These are phyloP conservation scores for Channallabes apus DNA, from an alignment of 2,797 vertebrate species.

Conservation along the genomic window DNA sequence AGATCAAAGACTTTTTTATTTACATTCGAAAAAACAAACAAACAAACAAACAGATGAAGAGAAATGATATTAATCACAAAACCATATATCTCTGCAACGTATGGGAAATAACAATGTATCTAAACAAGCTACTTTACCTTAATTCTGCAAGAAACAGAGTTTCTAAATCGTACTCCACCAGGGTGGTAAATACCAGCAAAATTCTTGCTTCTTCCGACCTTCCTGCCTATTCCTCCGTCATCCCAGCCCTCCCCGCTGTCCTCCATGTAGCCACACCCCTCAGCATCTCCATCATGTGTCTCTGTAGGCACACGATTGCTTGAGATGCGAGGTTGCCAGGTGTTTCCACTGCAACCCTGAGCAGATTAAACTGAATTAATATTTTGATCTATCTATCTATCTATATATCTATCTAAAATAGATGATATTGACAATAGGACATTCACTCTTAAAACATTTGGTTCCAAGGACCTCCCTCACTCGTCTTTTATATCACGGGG, in stretches of 20 bases:
- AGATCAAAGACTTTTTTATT: background rate
- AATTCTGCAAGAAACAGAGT: background rate
- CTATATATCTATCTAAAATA: background rate
- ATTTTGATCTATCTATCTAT: background rate
- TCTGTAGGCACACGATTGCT: background rate
- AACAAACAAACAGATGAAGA: background rate
- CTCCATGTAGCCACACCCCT: slow-evolving; percentile 64
- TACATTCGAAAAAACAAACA: background rate
- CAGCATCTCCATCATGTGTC: slow-evolving; percentile 37
- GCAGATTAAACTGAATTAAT: background rate
- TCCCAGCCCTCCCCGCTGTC: slow-evolving; percentile 22
- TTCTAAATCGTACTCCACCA: background rate
- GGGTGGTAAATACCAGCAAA: slow-evolving; percentile 6
- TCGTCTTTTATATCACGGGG: no score
- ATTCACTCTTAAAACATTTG: background rate
- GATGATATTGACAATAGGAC: background rate
- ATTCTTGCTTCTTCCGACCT: slow-evolving; percentile 62
- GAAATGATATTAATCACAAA: background rate
- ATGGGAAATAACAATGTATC: background rate
- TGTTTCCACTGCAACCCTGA: background rate
- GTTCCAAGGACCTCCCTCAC: no score
- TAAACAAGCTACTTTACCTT: slow-evolving; percentile 25
- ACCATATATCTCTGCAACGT: background rate
- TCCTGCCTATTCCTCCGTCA: slow-evolving; percentile 54
- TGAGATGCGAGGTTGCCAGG: slow-evolving; percentile 2